Conservation (phyloP, 1,140 invertebrate genomes). For the Pseudomyrmex flavicornis region DNA sequence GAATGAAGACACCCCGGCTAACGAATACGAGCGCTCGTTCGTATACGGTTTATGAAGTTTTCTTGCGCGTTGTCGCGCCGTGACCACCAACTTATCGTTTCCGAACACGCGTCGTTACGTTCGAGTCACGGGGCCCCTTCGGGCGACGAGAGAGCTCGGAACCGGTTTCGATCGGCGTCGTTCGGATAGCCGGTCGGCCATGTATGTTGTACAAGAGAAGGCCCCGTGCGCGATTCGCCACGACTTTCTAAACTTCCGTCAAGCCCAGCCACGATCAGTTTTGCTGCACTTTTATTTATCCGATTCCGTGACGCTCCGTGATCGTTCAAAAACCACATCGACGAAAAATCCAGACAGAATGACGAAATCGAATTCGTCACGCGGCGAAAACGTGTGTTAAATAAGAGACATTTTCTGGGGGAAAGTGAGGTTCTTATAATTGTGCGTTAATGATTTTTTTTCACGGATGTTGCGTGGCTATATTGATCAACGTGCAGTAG, state of each 20-base stretch:
- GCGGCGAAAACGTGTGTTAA: background rate
- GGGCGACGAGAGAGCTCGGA: slow-evolving; percentile 58
- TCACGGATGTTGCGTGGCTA: background rate
- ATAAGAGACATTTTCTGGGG: background rate
- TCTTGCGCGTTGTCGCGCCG: slow-evolving; percentile 38
- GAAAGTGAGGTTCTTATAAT: background rate
- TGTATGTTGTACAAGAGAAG: slow-evolving; percentile 24
- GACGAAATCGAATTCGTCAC: too few species aligned
- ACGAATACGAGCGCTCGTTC: slow-evolving; percentile 45
- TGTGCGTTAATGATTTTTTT: background rate
- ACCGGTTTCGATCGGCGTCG: slow-evolving; percentile 68
- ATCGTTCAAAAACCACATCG: background rate
- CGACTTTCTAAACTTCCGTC: slow-evolving; percentile 75
- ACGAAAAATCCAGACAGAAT: too few species aligned
- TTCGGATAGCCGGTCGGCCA: slow-evolving; percentile 62
- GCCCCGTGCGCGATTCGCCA: slow-evolving; percentile 66
- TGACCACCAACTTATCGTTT: slow-evolving; percentile 66
- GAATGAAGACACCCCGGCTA: slow-evolving; percentile 40
- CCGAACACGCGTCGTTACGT: slow-evolving; percentile 73
- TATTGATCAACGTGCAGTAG: background rate
- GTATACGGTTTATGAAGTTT: slow-evolving; percentile 57
- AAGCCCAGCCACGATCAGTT: slow-evolving; percentile 11
- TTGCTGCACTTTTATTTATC: slow-evolving; percentile 38
- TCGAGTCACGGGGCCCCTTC: slow-evolving; percentile 69
- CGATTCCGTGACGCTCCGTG: background rate